Evolutionary conservation across 2,797 vertebrate genomes (phyloP).

Genomic region (Emydoidea blandingii): DNA sequence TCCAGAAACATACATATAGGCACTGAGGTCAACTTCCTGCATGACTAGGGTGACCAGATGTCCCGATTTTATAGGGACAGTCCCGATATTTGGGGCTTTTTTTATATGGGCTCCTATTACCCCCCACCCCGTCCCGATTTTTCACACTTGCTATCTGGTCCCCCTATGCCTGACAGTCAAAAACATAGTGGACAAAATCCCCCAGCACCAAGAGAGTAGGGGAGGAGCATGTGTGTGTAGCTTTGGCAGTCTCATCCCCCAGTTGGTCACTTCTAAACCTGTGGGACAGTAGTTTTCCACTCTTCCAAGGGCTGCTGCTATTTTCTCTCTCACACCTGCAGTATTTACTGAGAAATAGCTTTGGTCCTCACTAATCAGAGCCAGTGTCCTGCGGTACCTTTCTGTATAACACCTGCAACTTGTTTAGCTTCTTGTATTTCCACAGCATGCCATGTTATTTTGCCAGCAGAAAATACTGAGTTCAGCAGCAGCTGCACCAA

Average conservation of each 20-base stretch:
- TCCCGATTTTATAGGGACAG: no score
- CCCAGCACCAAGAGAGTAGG: not conserved
- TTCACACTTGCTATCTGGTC: no score
- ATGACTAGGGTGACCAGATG: no score
- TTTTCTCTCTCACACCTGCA: not conserved
- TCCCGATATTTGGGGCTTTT: no score
- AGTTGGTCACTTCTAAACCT: constrained; percentile 1
- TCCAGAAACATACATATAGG: not conserved
- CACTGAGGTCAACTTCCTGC: not conserved
- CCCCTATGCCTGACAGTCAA: not conserved
- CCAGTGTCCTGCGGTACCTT: constrained; percentile 52
- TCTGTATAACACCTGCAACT: constrained; percentile 70
- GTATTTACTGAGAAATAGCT: not conserved
- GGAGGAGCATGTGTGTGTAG: not conserved
- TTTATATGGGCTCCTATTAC: no score
- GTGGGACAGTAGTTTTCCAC: not conserved
- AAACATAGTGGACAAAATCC: not conserved
- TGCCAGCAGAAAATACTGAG: constrained; percentile 72
- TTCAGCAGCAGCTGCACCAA: constrained; percentile 73
- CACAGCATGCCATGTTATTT: not conserved
- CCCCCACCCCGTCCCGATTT: no score
- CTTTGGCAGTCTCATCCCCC: not conserved
- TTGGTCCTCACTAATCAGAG: constrained; percentile 12
- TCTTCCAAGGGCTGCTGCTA: not conserved
- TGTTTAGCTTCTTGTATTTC: constrained; percentile 46